Percentiles rank a stretch among this genome's conserved stretches.
These are phyloP conservation scores for Drosophila sp. DNA, from an alignment of 1,140 invertebrate genomes.

Conservation along the genomic window DNA sequence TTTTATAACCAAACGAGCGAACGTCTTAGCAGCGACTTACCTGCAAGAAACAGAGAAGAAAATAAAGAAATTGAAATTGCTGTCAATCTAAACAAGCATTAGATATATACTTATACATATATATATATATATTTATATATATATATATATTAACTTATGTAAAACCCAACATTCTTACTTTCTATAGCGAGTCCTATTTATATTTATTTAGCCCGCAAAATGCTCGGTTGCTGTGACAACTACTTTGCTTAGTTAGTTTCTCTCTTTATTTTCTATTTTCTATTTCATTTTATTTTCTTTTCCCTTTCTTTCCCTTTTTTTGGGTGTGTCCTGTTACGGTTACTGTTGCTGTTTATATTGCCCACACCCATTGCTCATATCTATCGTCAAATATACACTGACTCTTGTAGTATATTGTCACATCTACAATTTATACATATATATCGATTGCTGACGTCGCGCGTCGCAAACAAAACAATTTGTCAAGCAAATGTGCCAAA, in stretches of 20 bases:
- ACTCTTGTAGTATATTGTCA: conserved; percentile 2
- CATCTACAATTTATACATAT: conserved; percentile 21
- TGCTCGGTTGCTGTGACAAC: conserved; percentile 72
- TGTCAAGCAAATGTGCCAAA: conserved; percentile 81
- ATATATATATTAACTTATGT: conserved; percentile 1
- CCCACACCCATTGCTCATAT: conserved; percentile 6
- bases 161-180: not conserved
- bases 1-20: conserved; percentile 74
- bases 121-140: conserved; percentile 15
- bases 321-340: conserved; percentile 44
- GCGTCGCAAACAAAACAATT: conserved; percentile 77
- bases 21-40: conserved; percentile 62
- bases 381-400: conserved; percentile 19
- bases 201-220: conserved; percentile 68
- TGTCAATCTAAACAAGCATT: conserved; percentile 56
- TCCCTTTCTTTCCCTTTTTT: no score
- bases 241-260: conserved; percentile 51
- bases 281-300: no score
- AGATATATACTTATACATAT: conserved; percentile 3
- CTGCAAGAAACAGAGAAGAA: conserved; percentile 53
- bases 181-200: conserved; percentile 36
- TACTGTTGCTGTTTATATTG: conserved; percentile 38
- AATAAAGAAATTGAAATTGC: conserved; percentile 76
- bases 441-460: conserved; percentile 74
- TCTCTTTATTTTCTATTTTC: not conserved